A percentile compares a stretch with the other conserved stretches of the same genome.
Conservation (phyloP, 2,888 invertebrate species). For the Electrophaes corylata region DNA sequence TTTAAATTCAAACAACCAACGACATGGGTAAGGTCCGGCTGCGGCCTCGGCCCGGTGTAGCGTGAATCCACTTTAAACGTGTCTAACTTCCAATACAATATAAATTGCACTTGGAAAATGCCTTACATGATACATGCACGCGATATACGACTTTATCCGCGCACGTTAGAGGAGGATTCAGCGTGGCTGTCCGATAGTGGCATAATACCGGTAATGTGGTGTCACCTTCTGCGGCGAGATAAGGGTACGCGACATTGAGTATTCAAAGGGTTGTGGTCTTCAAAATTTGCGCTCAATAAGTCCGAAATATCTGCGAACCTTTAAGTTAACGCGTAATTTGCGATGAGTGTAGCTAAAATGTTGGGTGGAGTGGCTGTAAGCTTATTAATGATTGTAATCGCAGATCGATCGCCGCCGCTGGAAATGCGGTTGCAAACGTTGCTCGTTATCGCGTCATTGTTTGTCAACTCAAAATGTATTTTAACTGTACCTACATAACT, state of each 20-base stretch:
- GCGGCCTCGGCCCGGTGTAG: too few species aligned
- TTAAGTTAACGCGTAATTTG: constrained; percentile 61
- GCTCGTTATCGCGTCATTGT: constrained; percentile 56
- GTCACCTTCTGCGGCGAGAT: constrained; percentile 83
- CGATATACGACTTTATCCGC: constrained; percentile 68
- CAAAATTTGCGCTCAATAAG: constrained; percentile 84
- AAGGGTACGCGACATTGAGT: constrained; percentile 84
- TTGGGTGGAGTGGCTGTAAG: constrained; percentile 22
- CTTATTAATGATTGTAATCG: constrained; percentile 47
- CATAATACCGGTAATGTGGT: constrained; percentile 83
- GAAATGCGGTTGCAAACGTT: constrained; percentile 44
- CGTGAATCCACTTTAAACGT: too few species aligned
- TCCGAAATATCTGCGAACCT: constrained; percentile 72
- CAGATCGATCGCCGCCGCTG: constrained; percentile 3
- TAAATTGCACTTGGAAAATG: constrained; percentile 84
- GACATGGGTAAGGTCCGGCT: too few species aligned
- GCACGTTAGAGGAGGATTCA: constrained; percentile 61
- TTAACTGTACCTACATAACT: not conserved
- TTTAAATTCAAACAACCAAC: too few species aligned
- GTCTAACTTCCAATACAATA: constrained; percentile 81
- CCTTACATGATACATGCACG: constrained; percentile 66
- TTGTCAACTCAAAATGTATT: constrained; percentile 14
- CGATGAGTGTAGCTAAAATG: constrained; percentile 10
- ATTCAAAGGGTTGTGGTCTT: constrained; percentile 84
- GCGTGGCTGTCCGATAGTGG: constrained; percentile 53